These are phyloP conservation scores for Brachyrhaphis roseni DNA, from an alignment of 2,797 vertebrate genomes.

Conservation along the genomic window DNA sequence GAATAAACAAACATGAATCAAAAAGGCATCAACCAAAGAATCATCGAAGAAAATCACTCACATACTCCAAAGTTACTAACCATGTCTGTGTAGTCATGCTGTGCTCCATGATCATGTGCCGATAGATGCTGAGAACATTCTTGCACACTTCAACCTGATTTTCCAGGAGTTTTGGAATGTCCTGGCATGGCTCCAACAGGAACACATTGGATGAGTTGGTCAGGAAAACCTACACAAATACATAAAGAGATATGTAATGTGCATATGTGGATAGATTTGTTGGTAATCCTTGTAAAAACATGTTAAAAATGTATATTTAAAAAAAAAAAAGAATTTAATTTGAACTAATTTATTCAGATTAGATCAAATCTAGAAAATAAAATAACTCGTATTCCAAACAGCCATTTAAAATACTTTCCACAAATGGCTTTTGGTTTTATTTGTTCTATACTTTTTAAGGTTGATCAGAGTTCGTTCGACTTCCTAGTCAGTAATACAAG, in stretches of 20 bases:
- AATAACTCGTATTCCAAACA: neutral
- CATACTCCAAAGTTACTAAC: constrained; percentile 74
- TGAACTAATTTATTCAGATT: neutral
- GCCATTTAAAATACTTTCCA: neutral
- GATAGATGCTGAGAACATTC: constrained; percentile 93
- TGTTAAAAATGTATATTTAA: neutral
- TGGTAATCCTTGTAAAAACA: neutral
- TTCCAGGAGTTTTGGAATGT: constrained; percentile 91
- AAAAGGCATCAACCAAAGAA: neutral
- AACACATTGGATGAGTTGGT: constrained; percentile 97
- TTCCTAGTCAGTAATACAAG: neutral
- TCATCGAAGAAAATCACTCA: neutral
- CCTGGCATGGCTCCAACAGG: constrained; percentile 92
- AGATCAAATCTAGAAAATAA: neutral
- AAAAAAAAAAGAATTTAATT: neutral
- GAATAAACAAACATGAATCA: constrained; percentile 15
- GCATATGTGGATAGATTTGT: neutral
- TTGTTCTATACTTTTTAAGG: neutral
- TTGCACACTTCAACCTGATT: constrained; percentile 97
- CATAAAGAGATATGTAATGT: neutral
- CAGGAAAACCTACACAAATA: constrained; percentile 88
- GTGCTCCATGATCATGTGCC: constrained; percentile 98
- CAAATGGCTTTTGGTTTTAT: neutral
- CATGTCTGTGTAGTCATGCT: constrained; percentile 94
- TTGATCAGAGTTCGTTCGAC: neutral